These are phyloP conservation scores for Panopea generosa DNA, from an alignment of 2,888 invertebrate species.

Conservation along the genomic window DNA sequence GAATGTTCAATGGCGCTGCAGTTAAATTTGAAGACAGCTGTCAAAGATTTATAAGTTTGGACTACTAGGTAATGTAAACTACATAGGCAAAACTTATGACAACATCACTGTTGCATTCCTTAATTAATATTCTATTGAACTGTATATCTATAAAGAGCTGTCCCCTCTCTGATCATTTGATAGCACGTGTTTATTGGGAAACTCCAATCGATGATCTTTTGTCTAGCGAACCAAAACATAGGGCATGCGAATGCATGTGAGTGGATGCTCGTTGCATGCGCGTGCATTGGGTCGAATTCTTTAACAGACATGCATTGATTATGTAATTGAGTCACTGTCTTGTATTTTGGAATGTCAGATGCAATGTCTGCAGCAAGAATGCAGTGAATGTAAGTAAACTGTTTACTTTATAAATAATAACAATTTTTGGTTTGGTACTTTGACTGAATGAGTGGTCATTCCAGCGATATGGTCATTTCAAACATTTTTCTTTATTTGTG, in stretches of 20 bases:
- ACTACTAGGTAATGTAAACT: neutral
- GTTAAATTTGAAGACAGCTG: slow-evolving; percentile 59
- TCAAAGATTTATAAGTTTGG: slow-evolving; percentile 29
- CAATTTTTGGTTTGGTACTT: neutral
- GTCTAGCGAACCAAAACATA: slow-evolving; percentile 14
- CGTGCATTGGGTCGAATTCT: slow-evolving; percentile 8
- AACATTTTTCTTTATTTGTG: no score
- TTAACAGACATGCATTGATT: slow-evolving; percentile 38
- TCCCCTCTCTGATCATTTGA: neutral
- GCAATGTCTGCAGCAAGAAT: no score
- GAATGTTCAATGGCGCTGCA: slow-evolving; percentile 70
- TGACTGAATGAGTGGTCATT: neutral
- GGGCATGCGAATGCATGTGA: slow-evolving; percentile 15
- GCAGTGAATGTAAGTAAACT: no score
- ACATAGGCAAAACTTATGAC: neutral
- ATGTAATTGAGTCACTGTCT: slow-evolving; percentile 33
- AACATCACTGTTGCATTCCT: slow-evolving; percentile 11
- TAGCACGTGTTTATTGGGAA: slow-evolving; percentile 7
- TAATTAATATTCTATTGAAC: neutral
- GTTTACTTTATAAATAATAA: no score
- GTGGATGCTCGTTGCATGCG: slow-evolving; percentile 25
- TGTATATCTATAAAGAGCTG: neutral
- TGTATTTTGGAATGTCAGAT: slow-evolving; percentile 11
- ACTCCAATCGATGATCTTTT: slow-evolving; percentile 11
- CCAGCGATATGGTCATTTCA: no score